Percentiles rank a stretch among this genome's conserved stretches.
These are phyloP conservation scores for Salvelinus namaycush DNA, from an alignment of 2,113 vertebrate species.

Conservation along the genomic window DNA sequence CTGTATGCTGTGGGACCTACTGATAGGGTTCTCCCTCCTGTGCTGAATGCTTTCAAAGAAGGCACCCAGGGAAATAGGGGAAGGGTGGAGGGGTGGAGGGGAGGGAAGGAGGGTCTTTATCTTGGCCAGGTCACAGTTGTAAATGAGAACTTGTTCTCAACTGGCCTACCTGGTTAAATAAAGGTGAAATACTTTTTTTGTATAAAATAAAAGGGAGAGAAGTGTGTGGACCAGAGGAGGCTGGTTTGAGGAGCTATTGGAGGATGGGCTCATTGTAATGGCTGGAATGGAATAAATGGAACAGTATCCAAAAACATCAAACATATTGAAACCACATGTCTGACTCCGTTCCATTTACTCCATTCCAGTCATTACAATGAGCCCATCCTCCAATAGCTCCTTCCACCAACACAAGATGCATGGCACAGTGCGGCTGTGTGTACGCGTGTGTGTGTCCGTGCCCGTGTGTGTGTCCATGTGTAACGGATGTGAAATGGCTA, in stretches of 20 bases:
- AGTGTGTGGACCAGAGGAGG: conserved; percentile 7
- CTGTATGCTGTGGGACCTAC: conserved; percentile 22
- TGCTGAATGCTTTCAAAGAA: conserved; percentile 5
- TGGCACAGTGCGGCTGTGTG: not conserved
- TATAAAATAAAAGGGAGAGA: not conserved
- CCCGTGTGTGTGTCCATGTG: conserved; percentile 1
- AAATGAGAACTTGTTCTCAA: too few relatives aligned
- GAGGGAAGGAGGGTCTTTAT: not conserved
- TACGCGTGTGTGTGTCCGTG: not conserved
- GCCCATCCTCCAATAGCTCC: too few relatives aligned
- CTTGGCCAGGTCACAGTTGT: too few relatives aligned
- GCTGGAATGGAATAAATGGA: too few relatives aligned
- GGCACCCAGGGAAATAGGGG: conserved; percentile 10
- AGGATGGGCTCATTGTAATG: too few relatives aligned
- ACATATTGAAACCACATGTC: too few relatives aligned
- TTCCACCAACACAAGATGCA: not conserved
- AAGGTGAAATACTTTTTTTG: too few relatives aligned
- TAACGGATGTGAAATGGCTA: too few relatives aligned
- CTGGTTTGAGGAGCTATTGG: not conserved
- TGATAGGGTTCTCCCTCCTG: conserved; percentile 8
- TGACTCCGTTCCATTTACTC: too few relatives aligned
- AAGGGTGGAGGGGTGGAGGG: not conserved
- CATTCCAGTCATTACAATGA: too few relatives aligned
- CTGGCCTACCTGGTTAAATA: too few relatives aligned
- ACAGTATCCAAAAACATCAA: too few relatives aligned